phyloP scores from a whole-genome alignment of 1,140 invertebrate species.

The Pseudomyrmex dendroicus region DNA sequence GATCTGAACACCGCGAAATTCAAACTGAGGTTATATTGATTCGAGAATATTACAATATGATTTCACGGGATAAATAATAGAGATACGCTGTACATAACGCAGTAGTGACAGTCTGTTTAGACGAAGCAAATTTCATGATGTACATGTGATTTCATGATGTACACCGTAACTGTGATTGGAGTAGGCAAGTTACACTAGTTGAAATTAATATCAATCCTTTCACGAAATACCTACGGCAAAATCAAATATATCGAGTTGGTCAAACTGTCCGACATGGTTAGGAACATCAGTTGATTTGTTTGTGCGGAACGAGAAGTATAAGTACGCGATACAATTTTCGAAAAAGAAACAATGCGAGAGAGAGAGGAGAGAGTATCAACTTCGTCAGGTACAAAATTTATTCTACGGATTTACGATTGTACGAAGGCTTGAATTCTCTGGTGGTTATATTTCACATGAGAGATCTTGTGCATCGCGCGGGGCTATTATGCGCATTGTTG shows the following conservation, averaged over 20 bases:
- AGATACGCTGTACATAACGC: slow-evolving; percentile 1
- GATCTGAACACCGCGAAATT: background rate
- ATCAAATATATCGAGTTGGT: no score
- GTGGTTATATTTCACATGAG: no score
- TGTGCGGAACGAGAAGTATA: no score
- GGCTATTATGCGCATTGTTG: background rate
- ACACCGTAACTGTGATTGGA: background rate
- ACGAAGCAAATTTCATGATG: slow-evolving; percentile 23
- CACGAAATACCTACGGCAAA: background rate
- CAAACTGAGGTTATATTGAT: background rate
- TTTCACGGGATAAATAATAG: slow-evolving; percentile 32
- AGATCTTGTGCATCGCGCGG: no score
- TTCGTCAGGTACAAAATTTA: no score
- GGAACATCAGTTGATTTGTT: no score
- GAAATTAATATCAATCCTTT: slow-evolving; percentile 34
- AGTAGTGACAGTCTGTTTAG: slow-evolving; percentile 15
- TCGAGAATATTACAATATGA: slow-evolving; percentile 47
- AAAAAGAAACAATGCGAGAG: no score
- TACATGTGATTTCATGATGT: slow-evolving; percentile 15
- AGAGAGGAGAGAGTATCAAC: no score
- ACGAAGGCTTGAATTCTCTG: no score
- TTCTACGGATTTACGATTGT: no score
- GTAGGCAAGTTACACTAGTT: slow-evolving; percentile 13
- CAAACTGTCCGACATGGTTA: no score
- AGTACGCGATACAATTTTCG: no score